A percentile compares a stretch with the other conserved stretches of the same genome.
phyloP scores from a whole-genome alignment of 2,888 invertebrate species.

The Dermolepida albohirtum region DNA sequence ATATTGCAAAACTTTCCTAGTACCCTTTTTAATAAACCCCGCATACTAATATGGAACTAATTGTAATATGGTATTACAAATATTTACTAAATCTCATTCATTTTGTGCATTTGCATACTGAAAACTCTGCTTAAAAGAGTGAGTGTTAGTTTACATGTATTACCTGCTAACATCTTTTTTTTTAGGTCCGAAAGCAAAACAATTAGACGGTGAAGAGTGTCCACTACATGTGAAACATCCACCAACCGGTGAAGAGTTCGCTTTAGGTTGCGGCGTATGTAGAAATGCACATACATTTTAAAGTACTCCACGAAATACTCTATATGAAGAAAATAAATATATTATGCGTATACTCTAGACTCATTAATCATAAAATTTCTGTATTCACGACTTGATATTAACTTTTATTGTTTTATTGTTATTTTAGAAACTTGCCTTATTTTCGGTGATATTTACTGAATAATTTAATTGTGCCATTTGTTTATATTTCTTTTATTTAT shows the following conservation, averaged over 20 bases:
- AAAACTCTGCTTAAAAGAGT: too few relatives aligned
- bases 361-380: constrained; percentile 13
- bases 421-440: constrained; percentile 12
- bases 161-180: too few relatives aligned
- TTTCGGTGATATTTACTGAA: constrained; percentile 19
- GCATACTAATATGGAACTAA: too few relatives aligned
- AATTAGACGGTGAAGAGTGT: constrained; percentile 95
- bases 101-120: too few relatives aligned
- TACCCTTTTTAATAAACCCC: too few relatives aligned
- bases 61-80: too few relatives aligned
- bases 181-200: constrained; percentile 93
- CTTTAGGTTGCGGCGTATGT: constrained; percentile 97
- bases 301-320: constrained; percentile 48
- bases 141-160: too few relatives aligned
- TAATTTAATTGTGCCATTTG: constrained; percentile 27
- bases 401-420: constrained; percentile 9
- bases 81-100: too few relatives aligned
- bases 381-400: constrained; percentile 21
- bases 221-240: constrained; percentile 96
- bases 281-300: constrained; percentile 94
- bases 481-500: constrained; percentile 2
- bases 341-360: constrained; percentile 5
- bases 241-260: constrained; percentile 97
- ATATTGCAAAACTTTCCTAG: too few relatives aligned
- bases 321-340: too few relatives aligned